Conservation (phyloP, 1,140 invertebrate genomes). For the Pteromalus puparum region DNA sequence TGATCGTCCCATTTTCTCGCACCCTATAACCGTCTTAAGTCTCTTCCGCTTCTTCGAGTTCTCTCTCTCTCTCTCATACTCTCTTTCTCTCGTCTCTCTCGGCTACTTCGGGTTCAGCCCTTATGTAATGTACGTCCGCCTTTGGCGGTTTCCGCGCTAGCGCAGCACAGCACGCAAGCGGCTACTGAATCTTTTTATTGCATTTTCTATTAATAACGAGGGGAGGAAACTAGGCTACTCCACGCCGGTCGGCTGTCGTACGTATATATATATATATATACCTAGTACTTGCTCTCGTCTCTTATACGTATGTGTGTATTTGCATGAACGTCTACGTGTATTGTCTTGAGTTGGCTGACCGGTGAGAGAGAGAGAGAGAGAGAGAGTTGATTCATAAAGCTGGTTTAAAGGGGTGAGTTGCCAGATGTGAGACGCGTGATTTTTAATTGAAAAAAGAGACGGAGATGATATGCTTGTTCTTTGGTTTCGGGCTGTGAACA, state of each 20-base stretch:
- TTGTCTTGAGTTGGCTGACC: background rate
- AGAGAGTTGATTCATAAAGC: too few species aligned
- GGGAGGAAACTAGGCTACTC: slow-evolving; percentile 47
- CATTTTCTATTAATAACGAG: slow-evolving; percentile 53
- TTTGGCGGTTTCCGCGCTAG: slow-evolving; percentile 31
- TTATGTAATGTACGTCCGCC: slow-evolving; percentile 42
- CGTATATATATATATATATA: background rate
- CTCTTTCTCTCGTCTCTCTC: background rate
- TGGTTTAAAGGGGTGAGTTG: too few species aligned
- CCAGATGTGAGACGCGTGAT: too few species aligned
- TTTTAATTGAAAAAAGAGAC: too few species aligned
- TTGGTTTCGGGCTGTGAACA: too few species aligned
- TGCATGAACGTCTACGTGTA: background rate
- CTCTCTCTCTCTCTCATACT: slow-evolving; percentile 12
- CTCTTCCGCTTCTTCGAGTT: slow-evolving; percentile 2
- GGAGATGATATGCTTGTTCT: too few species aligned
- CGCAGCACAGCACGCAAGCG: background rate
- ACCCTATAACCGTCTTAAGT: slow-evolving; percentile 18
- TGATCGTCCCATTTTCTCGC: slow-evolving; percentile 14
- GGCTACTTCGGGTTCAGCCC: slow-evolving; percentile 25
- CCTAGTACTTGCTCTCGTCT: background rate
- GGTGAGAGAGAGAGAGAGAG: too few species aligned
- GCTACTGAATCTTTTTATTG: slow-evolving; percentile 43
- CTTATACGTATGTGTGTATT: too few species aligned
- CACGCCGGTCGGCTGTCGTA: slow-evolving; percentile 2